Conservation (phyloP, 1,140 invertebrate species). For the Drosophila paulistorum region DNA sequence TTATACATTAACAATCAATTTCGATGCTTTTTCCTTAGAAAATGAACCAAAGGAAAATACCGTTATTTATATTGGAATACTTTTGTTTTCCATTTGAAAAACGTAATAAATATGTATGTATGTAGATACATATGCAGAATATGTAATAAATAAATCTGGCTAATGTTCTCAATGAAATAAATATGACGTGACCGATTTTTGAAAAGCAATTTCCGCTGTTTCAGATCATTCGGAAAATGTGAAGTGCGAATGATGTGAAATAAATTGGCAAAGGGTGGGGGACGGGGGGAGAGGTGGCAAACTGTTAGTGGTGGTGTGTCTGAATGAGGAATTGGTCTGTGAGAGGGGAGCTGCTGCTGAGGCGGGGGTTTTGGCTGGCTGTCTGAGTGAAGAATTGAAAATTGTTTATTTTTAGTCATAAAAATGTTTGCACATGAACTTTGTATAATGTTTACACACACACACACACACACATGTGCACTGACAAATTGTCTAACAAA, state of each 20-base stretch:
- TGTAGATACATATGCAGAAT: background rate
- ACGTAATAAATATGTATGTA: slow-evolving; percentile 29
- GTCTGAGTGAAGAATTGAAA: slow-evolving; percentile 38
- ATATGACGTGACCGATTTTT: slow-evolving; percentile 66
- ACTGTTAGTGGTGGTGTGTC: background rate
- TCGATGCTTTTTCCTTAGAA: background rate
- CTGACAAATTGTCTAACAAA: slow-evolving; percentile 33
- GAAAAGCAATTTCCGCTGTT: slow-evolving; percentile 67
- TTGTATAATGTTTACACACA: slow-evolving; percentile 58
- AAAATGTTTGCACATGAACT: slow-evolving; percentile 69
- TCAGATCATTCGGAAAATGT: slow-evolving; percentile 36
- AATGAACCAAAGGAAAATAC: background rate
- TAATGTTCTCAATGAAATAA: slow-evolving; percentile 77
- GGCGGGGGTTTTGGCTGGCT: background rate
- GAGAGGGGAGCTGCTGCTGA: slow-evolving; percentile 3
- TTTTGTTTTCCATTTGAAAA: slow-evolving; percentile 1
- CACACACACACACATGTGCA: slow-evolving; percentile 42
- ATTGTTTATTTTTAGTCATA: slow-evolving; percentile 76
- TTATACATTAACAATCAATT: slow-evolving; percentile 35
- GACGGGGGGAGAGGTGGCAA: background rate
- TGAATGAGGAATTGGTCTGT: slow-evolving; percentile 1
- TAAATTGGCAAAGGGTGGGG: slow-evolving; percentile 54
- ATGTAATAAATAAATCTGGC: slow-evolving; percentile 51
- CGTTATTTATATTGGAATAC: slow-evolving; percentile 2
- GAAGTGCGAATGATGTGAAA: slow-evolving; percentile 65